A percentile compares a stretch with the other conserved stretches of the same genome.
phyloP scores from a whole-genome alignment of 2,113 vertebrate species.

The Gymnogyps californianus region DNA sequence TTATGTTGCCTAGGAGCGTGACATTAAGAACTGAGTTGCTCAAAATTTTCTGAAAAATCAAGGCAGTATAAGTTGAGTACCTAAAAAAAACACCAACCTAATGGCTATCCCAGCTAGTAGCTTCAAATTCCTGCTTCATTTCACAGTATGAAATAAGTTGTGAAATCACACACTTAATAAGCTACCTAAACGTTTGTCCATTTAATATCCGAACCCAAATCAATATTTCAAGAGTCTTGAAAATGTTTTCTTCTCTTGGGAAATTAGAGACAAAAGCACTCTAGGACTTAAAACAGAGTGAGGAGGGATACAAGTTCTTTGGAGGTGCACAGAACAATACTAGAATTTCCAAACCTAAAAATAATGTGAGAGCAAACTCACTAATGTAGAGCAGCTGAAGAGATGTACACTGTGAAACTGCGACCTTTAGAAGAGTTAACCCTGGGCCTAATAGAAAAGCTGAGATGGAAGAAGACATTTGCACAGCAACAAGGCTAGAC shows the following conservation, averaged over 20 bases:
- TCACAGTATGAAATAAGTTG: neutral
- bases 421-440: constrained; percentile 42
- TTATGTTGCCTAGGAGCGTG: neutral
- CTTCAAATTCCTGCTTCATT: neutral
- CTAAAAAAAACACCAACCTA: neutral
- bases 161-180: neutral
- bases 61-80: neutral
- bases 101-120: neutral
- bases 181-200: neutral
- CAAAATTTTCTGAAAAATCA: neutral
- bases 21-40: neutral
- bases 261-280: neutral
- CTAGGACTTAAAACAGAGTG: neutral
- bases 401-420: neutral
- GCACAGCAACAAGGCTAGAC: constrained; percentile 50
- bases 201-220: neutral
- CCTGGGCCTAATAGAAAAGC: neutral
- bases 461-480: constrained; percentile 26
- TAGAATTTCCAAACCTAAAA: neutral
- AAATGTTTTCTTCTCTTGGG: neutral
- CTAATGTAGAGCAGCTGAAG: constrained; percentile 25
- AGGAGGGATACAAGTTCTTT: neutral
- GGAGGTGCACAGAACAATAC: neutral
- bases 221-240: neutral
- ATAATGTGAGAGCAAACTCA: neutral